These are phyloP conservation scores for Orthonychiurus folsomi DNA, from an alignment of 2,888 invertebrate species.

Conservation along the genomic window DNA sequence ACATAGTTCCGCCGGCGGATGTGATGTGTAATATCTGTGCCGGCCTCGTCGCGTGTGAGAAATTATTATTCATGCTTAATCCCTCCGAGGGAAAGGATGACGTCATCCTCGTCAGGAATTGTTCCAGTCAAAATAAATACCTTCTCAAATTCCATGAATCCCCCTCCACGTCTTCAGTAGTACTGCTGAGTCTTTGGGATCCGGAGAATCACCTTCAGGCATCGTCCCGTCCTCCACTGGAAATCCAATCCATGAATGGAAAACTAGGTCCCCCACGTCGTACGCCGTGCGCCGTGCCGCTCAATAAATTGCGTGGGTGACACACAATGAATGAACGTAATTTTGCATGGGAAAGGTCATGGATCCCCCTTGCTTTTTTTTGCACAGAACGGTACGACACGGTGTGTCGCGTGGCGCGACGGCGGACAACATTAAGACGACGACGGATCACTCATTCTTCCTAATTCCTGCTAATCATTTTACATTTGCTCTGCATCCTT, in stretches of 20 bases:
- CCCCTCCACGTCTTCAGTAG: no score
- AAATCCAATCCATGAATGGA: no score
- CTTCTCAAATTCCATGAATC: no score
- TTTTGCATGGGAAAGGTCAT: not conserved
- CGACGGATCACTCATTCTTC: not conserved
- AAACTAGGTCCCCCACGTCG: no score
- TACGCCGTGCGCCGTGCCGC: not conserved
- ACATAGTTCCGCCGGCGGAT: no score
- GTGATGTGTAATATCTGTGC: not conserved
- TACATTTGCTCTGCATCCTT: no score
- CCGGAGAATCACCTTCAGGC: not conserved
- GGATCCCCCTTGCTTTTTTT: not conserved
- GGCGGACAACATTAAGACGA: no score
- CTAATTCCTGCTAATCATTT: constrained; percentile 1
- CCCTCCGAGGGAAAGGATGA: not conserved
- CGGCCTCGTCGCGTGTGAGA: not conserved
- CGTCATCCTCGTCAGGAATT: not conserved
- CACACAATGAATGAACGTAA: not conserved
- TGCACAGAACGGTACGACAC: not conserved
- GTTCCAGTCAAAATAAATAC: not conserved
- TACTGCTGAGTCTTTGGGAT: not conserved
- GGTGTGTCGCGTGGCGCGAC: no score
- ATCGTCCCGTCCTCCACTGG: no score
- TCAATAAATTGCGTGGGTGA: not conserved
- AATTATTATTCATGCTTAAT: not conserved